Evolutionary conservation across 2,113 vertebrate species (phyloP), one percentile per base, ranked within the genome.

Genomic region (Muscicapa adusta): DNA sequence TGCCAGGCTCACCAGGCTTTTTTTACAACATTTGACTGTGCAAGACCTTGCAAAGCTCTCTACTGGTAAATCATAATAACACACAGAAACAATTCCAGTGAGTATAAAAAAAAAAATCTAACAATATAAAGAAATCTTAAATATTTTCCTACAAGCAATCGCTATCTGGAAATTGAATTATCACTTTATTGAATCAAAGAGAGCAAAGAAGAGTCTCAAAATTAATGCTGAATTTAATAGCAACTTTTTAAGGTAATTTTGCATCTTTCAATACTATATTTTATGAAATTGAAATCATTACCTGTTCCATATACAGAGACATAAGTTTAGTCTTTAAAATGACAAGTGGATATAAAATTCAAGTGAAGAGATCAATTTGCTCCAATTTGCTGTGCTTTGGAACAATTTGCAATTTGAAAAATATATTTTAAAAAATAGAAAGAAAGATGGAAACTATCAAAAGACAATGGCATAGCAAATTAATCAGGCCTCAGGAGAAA

Each of bases 1-100:
- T 97, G 97, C 94, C 97, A 97, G 91, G n/a, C 95, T 96, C 85
- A 89, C 75, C 78, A 90, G 20, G 91, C 80, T 71, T 94, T 93
- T 94, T 40, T 93, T 67, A 67, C 36, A 93, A 45, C 82, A 65
- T 63, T 79, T 83, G 81, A 79, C 91, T 94, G 89, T 26, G 80
- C 6, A 68, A 97, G 93, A 91, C 81, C 89, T 83, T 22, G 65
- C 93, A 96, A 81, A 97, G 92, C 86, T 96, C 80, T 93, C 67
- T 60, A 6, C 92, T 85, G 93, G 88, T 43, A 88, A 70, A 73
- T 34, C 63, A 40, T 20, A 87, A 70, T 8, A 75, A 60, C 62
- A n/a, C 34, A 24, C 18, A 88, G 73, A 45, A 70, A 79, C 40
- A 63, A 73, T 48, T 77, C 57, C 47, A 83, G 33, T 13, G 28